Evolutionary conservation across 2,113 vertebrate genomes (phyloP), one percentile per base, ranked within the genome.

Genomic region (Oxygymnocypris stewartii): DNA sequence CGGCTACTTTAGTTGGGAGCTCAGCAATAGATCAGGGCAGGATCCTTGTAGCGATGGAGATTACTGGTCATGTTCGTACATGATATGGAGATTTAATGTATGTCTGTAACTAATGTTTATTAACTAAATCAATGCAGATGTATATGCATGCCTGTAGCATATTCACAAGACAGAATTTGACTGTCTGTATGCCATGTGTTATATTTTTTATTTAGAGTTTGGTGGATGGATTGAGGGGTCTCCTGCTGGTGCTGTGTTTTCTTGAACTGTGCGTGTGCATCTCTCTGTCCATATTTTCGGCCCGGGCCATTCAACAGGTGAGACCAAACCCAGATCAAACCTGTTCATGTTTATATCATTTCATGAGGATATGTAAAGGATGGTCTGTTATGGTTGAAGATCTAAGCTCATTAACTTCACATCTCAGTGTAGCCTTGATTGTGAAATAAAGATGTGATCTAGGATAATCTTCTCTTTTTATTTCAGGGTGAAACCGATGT

Each of bases 1-100:
- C 23, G 85, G 65, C 71, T 93, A 92, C 11, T 2, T 87, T 28
- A 88, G 88, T 84, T 87, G 75, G 61, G 88, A 87, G 75, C 28
- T 94, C 23, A 73, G 77, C 0, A 2, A 2, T 0, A 0, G 1
- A 6, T 11, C 6, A 0, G 3, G 65, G 2, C 0, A 79, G 0
- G 3, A 6, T 1, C 0, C 87, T 12, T 94, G 92, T 76, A 0
- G 0, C 4, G 12, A 2, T 0, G 0, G 0, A 0, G 0, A 1
- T 1, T 4, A 18, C 59, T 83, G 69, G 85, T 1, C 25, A 0
- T 89, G 88, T 73, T 0, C 0, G 0, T 0, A 0, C 4, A 18
- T n/a, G 23, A 1, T 4, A 20, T 7, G 4, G 14, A 40, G 6
- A 28, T 57, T 57, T 54, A 12, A 14, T 42, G 84, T 78, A 13